Evolutionary conservation across 2,113 vertebrate species (phyloP).

Genomic region (Laterallus jamaicensis): DNA sequence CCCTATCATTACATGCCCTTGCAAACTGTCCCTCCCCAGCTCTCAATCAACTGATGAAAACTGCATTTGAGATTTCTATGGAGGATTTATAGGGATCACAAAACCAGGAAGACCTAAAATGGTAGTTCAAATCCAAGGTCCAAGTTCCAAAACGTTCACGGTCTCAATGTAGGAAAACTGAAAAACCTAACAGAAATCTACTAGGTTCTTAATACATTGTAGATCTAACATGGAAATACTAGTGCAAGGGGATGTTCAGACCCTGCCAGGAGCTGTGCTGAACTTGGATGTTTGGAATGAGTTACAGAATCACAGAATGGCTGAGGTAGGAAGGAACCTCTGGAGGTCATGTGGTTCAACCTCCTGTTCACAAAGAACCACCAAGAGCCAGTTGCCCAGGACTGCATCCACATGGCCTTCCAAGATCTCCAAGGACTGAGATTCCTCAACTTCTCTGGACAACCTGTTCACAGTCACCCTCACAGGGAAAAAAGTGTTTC

Average conservation of each 20-base stretch:
- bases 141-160: not conserved
- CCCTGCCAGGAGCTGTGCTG: not conserved
- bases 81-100: not conserved
- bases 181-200: not conserved
- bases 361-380: not conserved
- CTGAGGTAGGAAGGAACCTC: not conserved
- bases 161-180: not conserved
- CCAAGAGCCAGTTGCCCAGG: accelerated
- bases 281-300: not conserved
- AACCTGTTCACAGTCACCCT: not conserved
- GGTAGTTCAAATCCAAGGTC: not conserved
- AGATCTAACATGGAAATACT: not conserved
- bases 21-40: too few species aligned
- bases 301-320: not conserved
- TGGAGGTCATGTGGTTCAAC: not conserved
- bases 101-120: not conserved
- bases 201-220: not conserved
- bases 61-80: not conserved
- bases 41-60: not conserved
- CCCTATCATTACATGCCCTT: too few species aligned
- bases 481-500: not conserved
- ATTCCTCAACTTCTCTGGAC: not conserved
- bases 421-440: not conserved
- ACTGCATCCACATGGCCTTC: not conserved
- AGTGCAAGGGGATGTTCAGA: not conserved